A percentile compares a stretch with the other conserved stretches of the same genome.
Evolutionary conservation across 1,140 invertebrate species (phyloP).

Genomic region (Agraylea sexmaculata): DNA sequence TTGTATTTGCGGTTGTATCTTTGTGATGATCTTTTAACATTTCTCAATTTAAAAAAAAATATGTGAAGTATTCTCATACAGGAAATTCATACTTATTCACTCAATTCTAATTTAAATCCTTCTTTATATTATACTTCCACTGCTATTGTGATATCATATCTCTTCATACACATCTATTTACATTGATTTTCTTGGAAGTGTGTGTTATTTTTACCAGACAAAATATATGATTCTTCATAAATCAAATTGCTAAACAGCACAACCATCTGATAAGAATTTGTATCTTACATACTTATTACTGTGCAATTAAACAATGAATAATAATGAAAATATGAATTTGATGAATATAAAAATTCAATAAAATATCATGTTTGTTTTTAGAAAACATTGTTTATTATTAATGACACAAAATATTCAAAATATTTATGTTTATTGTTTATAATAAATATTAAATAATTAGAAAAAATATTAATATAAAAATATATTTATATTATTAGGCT

Average conservation of each 20-base stretch:
- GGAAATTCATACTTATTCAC: neutral
- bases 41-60: neutral
- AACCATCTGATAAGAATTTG: too few relatives aligned
- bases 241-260: too few relatives aligned
- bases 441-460: neutral
- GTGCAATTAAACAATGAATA: conserved; percentile 1
- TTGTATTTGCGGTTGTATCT: too few relatives aligned
- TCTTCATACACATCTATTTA: neutral
- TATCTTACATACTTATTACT: too few relatives aligned
- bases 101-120: neutral
- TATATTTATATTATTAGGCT: neutral
- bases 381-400: neutral
- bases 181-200: too few relatives aligned
- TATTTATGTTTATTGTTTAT: neutral
- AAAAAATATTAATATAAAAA: neutral
- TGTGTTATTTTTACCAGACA: too few relatives aligned
- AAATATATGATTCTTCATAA: too few relatives aligned
- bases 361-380: conserved; percentile 2
- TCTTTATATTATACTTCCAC: neutral
- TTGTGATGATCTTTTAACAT: too few relatives aligned
- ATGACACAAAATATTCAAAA: neutral
- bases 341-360: neutral
- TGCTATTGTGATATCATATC: neutral
- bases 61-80: neutral
- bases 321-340: neutral